phyloP scores from a whole-genome alignment of 2,113 vertebrate genomes.

The Dolichotis patagonum region DNA sequence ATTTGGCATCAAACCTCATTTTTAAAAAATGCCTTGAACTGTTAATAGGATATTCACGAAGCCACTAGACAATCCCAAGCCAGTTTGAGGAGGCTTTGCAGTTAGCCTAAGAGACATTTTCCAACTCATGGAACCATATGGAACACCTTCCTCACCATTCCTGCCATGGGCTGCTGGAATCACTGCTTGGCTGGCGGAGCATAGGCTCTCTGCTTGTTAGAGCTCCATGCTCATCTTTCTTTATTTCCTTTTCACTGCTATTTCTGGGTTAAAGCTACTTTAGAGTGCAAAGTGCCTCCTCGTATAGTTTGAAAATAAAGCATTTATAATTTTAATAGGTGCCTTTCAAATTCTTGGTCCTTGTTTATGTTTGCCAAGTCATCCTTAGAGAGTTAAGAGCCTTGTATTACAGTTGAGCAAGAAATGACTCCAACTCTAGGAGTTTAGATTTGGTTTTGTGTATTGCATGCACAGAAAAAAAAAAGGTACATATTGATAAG shows the following conservation, averaged over 20 bases:
- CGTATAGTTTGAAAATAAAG: neutral
- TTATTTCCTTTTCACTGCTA: neutral
- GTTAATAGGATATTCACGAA: neutral
- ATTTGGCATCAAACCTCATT: conserved; percentile 72
- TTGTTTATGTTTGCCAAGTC: neutral
- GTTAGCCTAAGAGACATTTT: neutral
- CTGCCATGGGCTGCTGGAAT: neutral
- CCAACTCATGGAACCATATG: neutral
- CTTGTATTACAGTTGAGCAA: neutral
- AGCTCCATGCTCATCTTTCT: conserved; percentile 6
- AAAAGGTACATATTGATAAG: neutral
- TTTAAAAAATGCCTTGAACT: conserved; percentile 27
- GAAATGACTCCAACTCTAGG: neutral
- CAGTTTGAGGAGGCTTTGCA: rapidly evolving
- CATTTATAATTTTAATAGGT: neutral
- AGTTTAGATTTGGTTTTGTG: neutral
- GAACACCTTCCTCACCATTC: rapidly evolving
- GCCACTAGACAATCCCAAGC: neutral
- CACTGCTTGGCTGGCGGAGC: neutral
- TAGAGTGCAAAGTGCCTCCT: neutral
- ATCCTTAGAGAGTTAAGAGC: neutral
- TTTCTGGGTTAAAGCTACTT: conserved; percentile 1
- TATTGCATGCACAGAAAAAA: neutral
- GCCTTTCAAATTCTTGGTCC: neutral
- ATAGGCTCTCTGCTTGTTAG: neutral